Conservation (phyloP, 2,113 vertebrate genomes). For the Papio anubis region DNA sequence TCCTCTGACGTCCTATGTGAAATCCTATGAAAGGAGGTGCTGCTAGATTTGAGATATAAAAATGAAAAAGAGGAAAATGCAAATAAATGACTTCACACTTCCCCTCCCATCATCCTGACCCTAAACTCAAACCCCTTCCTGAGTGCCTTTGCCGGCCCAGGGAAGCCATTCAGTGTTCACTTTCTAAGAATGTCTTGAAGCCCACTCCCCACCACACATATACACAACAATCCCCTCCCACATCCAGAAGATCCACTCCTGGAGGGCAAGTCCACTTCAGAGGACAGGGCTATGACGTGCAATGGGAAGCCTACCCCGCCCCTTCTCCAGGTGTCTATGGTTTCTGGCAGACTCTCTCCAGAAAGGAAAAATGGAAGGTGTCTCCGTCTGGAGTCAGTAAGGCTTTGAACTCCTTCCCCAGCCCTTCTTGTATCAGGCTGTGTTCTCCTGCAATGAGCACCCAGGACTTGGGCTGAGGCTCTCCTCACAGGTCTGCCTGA, state of each 20-base stretch:
- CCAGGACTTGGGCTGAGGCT: not conserved
- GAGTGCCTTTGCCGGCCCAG: not conserved
- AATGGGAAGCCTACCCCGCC: accelerated
- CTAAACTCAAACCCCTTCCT: not conserved
- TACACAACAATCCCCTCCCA: not conserved
- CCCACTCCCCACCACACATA: not conserved
- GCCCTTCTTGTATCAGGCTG: no score
- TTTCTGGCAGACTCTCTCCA: not conserved
- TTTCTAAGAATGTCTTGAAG: not conserved
- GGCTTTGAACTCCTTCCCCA: not conserved
- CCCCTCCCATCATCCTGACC: not conserved
- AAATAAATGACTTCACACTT: not conserved
- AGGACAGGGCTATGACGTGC: accelerated
- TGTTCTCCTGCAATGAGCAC: not conserved
- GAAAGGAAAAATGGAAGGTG: not conserved
- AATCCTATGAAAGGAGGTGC: not conserved
- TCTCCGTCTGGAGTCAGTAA: not conserved
- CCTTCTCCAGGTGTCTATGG: not conserved
- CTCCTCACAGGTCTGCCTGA: not conserved
- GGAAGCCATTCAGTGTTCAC: not conserved
- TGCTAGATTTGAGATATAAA: not conserved
- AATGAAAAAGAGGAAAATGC: not conserved
- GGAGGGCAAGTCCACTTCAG: not conserved
- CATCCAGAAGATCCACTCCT: no score
- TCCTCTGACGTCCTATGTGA: not conserved